Conservation (phyloP, 92 coral and sea anemone species). For the Actinernus sp. region DNA sequence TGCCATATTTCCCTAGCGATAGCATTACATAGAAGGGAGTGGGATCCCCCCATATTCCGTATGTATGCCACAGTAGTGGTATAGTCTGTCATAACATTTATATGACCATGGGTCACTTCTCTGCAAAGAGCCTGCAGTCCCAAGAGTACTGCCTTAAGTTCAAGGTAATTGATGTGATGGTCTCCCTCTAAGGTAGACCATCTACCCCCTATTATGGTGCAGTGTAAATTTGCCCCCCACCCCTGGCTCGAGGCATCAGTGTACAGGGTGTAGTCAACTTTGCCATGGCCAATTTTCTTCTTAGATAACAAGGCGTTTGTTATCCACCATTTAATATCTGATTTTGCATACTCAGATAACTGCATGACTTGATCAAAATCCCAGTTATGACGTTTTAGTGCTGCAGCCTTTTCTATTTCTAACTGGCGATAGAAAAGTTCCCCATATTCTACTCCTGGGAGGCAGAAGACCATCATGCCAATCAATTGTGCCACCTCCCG, state of each 20-base stretch:
- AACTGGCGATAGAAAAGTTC: conserved; percentile 28
- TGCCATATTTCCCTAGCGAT: conserved; percentile 30
- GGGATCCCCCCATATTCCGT: conserved; percentile 49
- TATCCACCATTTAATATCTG: conserved; percentile 30
- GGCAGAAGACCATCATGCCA: conserved; percentile 22
- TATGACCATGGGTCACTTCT: neutral
- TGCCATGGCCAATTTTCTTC: conserved; percentile 15
- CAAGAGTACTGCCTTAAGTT: conserved; percentile 15
- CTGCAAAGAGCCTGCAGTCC: conserved; percentile 17
- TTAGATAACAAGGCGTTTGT: neutral
- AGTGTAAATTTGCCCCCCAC: too few relatives aligned
- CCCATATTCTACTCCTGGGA: conserved; percentile 28
- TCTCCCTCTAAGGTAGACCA: too few relatives aligned
- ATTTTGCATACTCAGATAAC: conserved; percentile 8
- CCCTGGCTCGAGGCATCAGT: too few relatives aligned
- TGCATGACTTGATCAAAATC: conserved; percentile 16
- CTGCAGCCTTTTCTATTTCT: conserved; percentile 26
- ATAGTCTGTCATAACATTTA: conserved; percentile 7
- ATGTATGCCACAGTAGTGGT: conserved; percentile 52
- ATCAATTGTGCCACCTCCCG: conserved; percentile 5
- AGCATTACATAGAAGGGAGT: conserved; percentile 12
- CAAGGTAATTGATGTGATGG: conserved; percentile 41
- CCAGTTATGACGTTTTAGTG: conserved; percentile 30
- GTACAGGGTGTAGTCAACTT: conserved; percentile 9
- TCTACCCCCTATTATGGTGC: too few relatives aligned